Percentiles rank a stretch among this genome's conserved stretches.
Evolutionary conservation across 1,140 invertebrate species (phyloP).

Genomic region (Ostrea denselamellosa): DNA sequence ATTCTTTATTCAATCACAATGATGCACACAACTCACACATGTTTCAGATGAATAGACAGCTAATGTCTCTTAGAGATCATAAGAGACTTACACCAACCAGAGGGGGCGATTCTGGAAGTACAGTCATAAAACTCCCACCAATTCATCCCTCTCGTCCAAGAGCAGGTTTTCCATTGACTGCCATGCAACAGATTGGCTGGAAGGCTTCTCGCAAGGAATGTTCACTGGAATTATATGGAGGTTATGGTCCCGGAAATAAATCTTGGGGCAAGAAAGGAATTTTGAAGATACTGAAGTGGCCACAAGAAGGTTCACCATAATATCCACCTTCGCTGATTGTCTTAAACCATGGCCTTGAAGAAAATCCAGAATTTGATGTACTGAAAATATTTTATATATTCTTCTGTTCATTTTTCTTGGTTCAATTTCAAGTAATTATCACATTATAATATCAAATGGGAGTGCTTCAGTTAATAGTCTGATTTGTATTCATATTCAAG

Average conservation of each 20-base stretch:
- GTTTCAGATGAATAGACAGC: slow-evolving; percentile 23
- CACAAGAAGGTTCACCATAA: slow-evolving; percentile 48
- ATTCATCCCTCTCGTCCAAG: slow-evolving; percentile 32
- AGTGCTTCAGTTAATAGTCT: neutral
- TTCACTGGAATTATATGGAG: slow-evolving; percentile 47
- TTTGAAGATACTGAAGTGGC: slow-evolving; percentile 47
- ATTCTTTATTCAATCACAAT: neutral
- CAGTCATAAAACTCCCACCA: slow-evolving; percentile 49
- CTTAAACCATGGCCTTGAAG: neutral
- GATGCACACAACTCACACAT: neutral
- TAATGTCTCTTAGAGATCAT: neutral
- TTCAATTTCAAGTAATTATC: neutral
- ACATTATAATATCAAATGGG: neutral
- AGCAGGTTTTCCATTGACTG: slow-evolving; percentile 53
- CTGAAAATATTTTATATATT: neutral
- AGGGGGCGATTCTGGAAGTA: neutral
- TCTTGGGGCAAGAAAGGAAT: slow-evolving; percentile 43
- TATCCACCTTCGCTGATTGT: neutral
- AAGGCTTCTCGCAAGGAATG: slow-evolving; percentile 41
- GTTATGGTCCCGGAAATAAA: slow-evolving; percentile 43
- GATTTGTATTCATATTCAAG: neutral
- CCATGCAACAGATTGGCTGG: slow-evolving; percentile 61
- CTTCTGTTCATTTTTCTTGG: neutral
- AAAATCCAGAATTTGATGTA: neutral
- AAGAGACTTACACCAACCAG: neutral